Conservation (phyloP, 2,113 vertebrate genomes). For the Hippoglossus stenolepis region DNA sequence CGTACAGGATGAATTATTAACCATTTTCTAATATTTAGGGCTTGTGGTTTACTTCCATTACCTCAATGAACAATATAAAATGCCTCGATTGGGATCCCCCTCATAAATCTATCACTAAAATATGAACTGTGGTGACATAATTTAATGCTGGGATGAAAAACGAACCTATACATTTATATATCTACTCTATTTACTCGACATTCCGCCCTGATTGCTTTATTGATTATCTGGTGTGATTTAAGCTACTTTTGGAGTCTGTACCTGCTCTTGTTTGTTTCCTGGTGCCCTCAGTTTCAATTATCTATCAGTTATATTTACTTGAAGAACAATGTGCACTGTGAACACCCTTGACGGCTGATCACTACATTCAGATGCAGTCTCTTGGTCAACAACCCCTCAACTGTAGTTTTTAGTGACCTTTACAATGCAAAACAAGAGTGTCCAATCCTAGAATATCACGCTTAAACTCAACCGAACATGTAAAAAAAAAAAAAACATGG, state of each 20-base stretch:
- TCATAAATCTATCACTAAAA: conserved; percentile 12
- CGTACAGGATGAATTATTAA: conserved; percentile 6
- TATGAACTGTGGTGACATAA: conserved; percentile 5
- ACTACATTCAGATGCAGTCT: no score
- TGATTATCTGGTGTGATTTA: not conserved
- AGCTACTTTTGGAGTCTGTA: not conserved
- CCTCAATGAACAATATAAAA: conserved; percentile 10
- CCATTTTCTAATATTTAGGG: conserved; percentile 19
- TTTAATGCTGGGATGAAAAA: not conserved
- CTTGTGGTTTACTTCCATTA: conserved; percentile 19
- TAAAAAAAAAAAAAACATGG: no score
- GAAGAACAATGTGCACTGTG: not conserved
- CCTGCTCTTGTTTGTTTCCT: not conserved
- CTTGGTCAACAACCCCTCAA: not conserved
- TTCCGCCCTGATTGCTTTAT: not conserved
- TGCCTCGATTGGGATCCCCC: not conserved
- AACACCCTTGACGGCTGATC: not conserved
- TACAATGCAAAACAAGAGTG: not conserved
- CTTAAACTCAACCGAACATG: no score
- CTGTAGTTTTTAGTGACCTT: not conserved
- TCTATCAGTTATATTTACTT: not conserved
- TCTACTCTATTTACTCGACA: not conserved
- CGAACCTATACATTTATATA: not conserved
- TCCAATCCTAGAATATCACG: no score
- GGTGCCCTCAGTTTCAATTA: not conserved